Base-by-base conservation (phyloP, 2,797 vertebrate species). In the Typhlichthys eigenmanni region DNA sequence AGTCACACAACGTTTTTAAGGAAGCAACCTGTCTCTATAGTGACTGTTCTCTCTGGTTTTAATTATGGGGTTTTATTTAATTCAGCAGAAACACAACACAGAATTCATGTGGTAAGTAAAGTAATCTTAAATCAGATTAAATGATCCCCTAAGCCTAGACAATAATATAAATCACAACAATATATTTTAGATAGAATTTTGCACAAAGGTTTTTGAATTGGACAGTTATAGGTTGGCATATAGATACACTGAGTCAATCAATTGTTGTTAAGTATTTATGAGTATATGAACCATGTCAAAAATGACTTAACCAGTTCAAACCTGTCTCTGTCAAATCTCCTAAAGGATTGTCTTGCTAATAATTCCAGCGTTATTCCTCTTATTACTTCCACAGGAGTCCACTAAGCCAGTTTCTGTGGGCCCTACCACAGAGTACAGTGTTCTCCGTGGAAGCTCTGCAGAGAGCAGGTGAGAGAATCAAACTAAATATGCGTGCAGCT, bases 381-480 rank as follows among this genome's bases (percentile, higher is more conserved):
- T 24, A 16, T 9, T 24, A 67, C 24, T 49, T 9, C 64, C 24
- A 59, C 72, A 92, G 91, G 85, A 89, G 8, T 59, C 80, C 1
- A 75, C 64, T 49, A 90, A 85, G 62, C 67, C 69, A 14, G 32
- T 75, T 1, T 10, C 55, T 14, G 1, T 67, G 53, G 9, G 73
- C 1, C 16, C 56, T 29, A 47, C 68, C 2, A 48, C 61, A 3
- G 88, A 87, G 4, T 57, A 60, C 0, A 17, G n/a, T 14, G n/a
- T 49, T 6, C 8, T 49, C 0, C 55, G 4, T 11, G 47, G 46
- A 12, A 48, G 16, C 48, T 2, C 2, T 47, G 66, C 64, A 48
- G 89, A 90, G 38, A 87, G 78, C 34, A 90, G 92, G 92, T 93
- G 65, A 86, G 76, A 60, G n/a, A 43, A 1, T 47, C 47, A 8